phyloP scores from a whole-genome alignment of 2,797 vertebrate species.

The Delichon dasypus region DNA sequence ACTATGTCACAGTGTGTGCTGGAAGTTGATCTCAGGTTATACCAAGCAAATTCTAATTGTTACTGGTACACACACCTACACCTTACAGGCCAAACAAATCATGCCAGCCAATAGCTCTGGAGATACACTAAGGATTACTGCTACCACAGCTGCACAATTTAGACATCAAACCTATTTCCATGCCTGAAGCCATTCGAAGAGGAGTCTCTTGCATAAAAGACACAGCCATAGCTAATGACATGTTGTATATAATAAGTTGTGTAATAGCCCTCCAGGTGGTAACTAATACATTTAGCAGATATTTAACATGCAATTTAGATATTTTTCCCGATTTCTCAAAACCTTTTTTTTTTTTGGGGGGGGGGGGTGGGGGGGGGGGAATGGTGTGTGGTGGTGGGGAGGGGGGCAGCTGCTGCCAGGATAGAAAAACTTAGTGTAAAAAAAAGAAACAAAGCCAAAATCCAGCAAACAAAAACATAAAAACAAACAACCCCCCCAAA shows the following conservation, averaged over 20 bases:
- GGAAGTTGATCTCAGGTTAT: neutral
- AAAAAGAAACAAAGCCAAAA: neutral
- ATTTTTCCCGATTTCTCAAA: neutral
- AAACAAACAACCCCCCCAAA: too few species aligned
- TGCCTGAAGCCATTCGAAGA: neutral
- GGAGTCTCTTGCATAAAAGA: neutral
- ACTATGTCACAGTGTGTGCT: neutral
- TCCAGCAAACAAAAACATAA: neutral
- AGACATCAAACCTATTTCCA: neutral
- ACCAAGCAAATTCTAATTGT: neutral
- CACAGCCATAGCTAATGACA: neutral
- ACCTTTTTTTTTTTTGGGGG: neutral
- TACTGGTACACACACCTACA: neutral
- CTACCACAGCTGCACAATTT: neutral
- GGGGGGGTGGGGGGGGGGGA: too few species aligned
- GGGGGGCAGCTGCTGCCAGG: neutral
- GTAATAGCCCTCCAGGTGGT: neutral
- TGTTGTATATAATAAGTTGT: neutral
- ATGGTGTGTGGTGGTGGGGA: rapidly evolving
- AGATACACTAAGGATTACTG: neutral
- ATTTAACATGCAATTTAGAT: neutral
- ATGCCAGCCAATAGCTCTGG: neutral
- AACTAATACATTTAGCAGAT: neutral
- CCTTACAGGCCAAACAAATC: neutral
- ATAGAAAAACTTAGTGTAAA: neutral